phyloP scores from a whole-genome alignment of 2,888 invertebrate genomes.

The Protophormia terraenovae region DNA sequence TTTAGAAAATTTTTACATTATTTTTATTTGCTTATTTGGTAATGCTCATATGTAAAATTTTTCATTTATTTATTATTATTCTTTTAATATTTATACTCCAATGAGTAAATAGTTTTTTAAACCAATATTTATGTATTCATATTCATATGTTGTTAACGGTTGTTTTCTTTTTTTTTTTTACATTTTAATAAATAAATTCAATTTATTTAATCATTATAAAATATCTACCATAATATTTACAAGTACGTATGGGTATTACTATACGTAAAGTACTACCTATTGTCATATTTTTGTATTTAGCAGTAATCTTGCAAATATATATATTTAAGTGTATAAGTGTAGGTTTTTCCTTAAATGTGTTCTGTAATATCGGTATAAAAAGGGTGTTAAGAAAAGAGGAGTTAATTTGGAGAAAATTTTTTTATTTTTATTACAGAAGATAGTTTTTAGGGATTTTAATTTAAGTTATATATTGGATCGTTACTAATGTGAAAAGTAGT shows the following conservation, averaged over 20 bases:
- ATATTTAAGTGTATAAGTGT: neutral
- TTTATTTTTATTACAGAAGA: neutral
- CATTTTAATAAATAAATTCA: constrained; percentile 50
- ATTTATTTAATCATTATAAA: constrained; percentile 44
- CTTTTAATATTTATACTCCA: neutral
- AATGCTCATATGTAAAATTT: neutral
- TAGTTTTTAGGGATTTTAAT: too few species aligned
- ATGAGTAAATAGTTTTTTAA: neutral
- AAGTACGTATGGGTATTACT: constrained; percentile 11
- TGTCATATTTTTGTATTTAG: constrained; percentile 42
- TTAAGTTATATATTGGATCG: neutral
- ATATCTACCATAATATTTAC: constrained; percentile 26
- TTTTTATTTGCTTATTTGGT: neutral
- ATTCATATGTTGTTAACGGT: constrained; percentile 35
- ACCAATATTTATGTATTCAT: neutral
- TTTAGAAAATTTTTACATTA: neutral
- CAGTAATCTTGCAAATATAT: neutral
- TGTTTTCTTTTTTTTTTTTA: too few species aligned
- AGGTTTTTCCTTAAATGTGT: constrained; percentile 35
- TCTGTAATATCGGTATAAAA: neutral
- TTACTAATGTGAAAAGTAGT: too few species aligned
- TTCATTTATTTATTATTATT: neutral
- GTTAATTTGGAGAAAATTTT: neutral
- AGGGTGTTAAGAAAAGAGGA: neutral
- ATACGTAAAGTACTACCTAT: constrained; percentile 30